Conservation (phyloP, 1,140 invertebrate species). For the Drosophila tropicalis region DNA sequence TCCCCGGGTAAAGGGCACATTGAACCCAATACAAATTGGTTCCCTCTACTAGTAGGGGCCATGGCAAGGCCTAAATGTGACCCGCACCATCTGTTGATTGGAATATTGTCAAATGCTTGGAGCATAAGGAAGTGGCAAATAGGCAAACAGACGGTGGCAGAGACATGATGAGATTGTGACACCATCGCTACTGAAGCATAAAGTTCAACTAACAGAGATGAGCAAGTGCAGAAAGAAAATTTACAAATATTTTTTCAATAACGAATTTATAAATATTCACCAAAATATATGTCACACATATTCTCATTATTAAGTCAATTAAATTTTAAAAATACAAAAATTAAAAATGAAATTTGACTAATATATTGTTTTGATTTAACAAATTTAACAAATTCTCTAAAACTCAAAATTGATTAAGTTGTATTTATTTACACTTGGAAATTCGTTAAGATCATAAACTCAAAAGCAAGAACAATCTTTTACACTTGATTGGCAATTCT, state of each 20-base stretch:
- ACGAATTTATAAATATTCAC: too few species aligned
- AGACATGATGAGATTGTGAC: neutral
- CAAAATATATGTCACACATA: too few species aligned
- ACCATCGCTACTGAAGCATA: neutral
- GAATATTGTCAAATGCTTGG: conserved; percentile 42
- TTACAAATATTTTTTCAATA: too few species aligned
- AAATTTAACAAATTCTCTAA: too few species aligned
- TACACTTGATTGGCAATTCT: conserved; percentile 5
- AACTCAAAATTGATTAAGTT: too few species aligned
- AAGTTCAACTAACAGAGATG: neutral
- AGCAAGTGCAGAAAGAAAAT: neutral
- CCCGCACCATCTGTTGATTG: conserved; percentile 49
- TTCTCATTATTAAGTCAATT: too few species aligned
- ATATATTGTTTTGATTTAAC: too few species aligned
- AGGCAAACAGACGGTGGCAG: neutral
- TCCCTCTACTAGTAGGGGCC: too few species aligned
- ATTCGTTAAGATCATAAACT: too few species aligned
- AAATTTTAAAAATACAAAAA: too few species aligned
- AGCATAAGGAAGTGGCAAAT: conserved; percentile 14
- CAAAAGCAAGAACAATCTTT: neutral
- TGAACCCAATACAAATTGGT: conserved; percentile 24
- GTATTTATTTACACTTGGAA: too few species aligned
- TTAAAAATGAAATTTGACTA: too few species aligned
- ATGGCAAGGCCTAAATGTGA: conserved; percentile 17
- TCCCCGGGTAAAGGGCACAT: conserved; percentile 24